Evolutionary conservation across 2,888 invertebrate genomes (phyloP), one percentile per base, ranked within the genome.

Genomic region (Linyphia triangularis): DNA sequence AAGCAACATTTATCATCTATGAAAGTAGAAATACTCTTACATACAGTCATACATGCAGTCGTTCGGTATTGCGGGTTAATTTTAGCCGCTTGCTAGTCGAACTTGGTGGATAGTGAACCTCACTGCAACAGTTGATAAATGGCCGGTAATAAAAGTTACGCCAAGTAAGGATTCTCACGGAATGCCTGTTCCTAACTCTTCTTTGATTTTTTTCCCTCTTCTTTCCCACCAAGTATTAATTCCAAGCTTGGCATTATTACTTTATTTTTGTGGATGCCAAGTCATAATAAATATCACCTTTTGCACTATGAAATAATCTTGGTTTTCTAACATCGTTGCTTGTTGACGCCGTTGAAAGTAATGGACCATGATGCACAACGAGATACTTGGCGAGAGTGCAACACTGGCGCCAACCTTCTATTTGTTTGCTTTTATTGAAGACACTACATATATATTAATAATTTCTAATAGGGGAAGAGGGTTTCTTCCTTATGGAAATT

Each of bases 261-360:
- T 84, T 84, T 84, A 84, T 84, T 67, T 77, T 59, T 75, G 51
- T 51, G 16, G 13, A 77, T 70, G 40, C 70, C 40, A 85, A 59
- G 40, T 43, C 78, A 78, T 85, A 78, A 78, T 78, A 85, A 85
- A 85, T 84, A 75, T 73, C 75, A 75, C 84, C 75, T 81, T 84
- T 65, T 84, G 84, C 84, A 51, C 37, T 84, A 37, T 13, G 7
- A 75, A 67, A 73, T 67, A 57, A 67, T 69, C 75, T 65, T 33
- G 16, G 63, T 28, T 19, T 24, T 40, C 19, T 33, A 16, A 24
- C 59, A n/a, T n/a, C 40, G 72, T 61, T 75, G 69, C 84, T 84
- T 84, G 84, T 75, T 84, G 75, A 70, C 67, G 75, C 75, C 51
- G 67, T 57, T 22, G 67, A 37, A 37, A 67, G 67, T 75, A 75